Conservation (phyloP, 2,797 vertebrate genomes). For the Oceanodroma leucorhoa region DNA sequence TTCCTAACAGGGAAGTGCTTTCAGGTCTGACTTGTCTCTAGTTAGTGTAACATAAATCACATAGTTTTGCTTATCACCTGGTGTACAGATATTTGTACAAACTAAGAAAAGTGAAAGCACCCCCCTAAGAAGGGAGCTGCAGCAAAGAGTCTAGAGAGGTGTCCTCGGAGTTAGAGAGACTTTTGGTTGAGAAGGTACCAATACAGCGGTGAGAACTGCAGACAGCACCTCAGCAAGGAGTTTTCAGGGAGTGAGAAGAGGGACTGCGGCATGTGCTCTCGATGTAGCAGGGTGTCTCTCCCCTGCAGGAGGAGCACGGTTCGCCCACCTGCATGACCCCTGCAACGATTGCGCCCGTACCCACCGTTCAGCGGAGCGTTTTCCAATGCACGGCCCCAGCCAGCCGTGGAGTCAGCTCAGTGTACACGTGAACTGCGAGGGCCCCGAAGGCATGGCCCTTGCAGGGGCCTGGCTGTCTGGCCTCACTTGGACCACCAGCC, state of each 20-base stretch:
- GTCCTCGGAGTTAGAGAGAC: neutral
- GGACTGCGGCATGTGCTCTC: accelerated
- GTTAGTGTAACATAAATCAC: neutral
- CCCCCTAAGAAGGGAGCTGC: neutral
- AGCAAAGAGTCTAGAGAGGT: neutral
- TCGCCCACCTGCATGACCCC: accelerated
- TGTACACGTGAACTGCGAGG: accelerated
- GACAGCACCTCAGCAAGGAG: neutral
- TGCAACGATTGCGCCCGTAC: accelerated
- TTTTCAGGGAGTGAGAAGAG: neutral
- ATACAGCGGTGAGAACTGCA: neutral
- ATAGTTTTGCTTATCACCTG: neutral
- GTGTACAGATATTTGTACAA: neutral
- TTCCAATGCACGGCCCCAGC: neutral
- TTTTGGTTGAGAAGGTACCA: neutral
- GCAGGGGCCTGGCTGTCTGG: accelerated
- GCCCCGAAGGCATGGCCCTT: neutral
- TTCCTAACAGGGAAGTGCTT: neutral
- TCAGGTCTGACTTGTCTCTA: neutral
- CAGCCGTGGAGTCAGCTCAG: accelerated
- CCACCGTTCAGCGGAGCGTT: accelerated
- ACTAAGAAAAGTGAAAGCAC: neutral
- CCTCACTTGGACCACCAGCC: neutral
- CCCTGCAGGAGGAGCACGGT: neutral
- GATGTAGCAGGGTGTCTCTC: neutral